A percentile compares a stretch with the other conserved stretches of the same genome.
Conservation (phyloP, 2,888 invertebrate species). For the Ditula angustiorana region DNA sequence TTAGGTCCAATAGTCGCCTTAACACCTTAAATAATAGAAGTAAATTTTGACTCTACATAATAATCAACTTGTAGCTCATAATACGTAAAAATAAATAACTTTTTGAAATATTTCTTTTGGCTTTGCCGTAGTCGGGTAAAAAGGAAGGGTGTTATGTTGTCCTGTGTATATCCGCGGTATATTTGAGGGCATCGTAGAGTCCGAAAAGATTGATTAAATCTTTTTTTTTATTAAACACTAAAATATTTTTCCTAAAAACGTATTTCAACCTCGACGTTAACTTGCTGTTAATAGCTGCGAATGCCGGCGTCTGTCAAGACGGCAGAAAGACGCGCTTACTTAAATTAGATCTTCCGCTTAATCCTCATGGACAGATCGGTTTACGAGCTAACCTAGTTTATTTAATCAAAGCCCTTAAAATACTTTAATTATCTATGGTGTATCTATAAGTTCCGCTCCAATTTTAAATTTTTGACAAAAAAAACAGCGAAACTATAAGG, state of each 20-base stretch:
- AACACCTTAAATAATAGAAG: no score
- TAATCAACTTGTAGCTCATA: no score
- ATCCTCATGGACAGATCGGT: constrained; percentile 61
- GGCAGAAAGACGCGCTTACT: constrained; percentile 59
- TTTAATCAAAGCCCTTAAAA: constrained; percentile 37
- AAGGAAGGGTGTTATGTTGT: neutral
- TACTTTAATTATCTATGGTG: constrained; percentile 29
- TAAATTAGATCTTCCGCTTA: constrained; percentile 64
- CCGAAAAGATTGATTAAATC: neutral
- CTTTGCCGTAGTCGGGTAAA: no score
- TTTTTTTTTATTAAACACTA: neutral
- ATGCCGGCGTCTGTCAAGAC: constrained; percentile 65
- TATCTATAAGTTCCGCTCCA: constrained; percentile 32
- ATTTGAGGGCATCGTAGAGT: neutral
- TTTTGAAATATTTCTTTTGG: no score
- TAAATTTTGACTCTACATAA: no score
- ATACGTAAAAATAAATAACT: no score
- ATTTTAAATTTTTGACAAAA: neutral
- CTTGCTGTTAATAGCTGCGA: constrained; percentile 74
- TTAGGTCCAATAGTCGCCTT: no score
- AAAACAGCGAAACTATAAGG: no score
- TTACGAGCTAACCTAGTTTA: constrained; percentile 50
- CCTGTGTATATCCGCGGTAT: no score
- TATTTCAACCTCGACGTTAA: constrained; percentile 53
- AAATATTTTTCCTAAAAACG: constrained; percentile 22